Evolutionary conservation across 2,888 invertebrate species (phyloP), one percentile per base, ranked within the genome.

Genomic region (Napeogenes inachia): DNA sequence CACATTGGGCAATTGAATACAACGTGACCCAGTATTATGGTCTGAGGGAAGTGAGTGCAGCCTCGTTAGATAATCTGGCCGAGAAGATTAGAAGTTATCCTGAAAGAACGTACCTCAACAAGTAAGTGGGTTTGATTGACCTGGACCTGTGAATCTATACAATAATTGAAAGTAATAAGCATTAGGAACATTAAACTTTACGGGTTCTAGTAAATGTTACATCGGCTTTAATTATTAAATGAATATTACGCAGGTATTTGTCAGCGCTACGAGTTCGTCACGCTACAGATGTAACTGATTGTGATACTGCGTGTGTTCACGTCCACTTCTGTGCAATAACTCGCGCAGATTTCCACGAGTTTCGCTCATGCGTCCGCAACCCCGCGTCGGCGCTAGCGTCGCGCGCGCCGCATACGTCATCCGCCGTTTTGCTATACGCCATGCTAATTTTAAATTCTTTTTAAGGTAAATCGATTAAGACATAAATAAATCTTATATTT

Each of bases 261-360:
- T 90, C 92, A 61, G 95, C 95, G 57, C 94, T 96, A 75, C 93
- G 94, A 0, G 96, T 95, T 12, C 92, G 93, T 46, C 92, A 93
- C 73, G 89, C 92, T 67, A 72, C 80, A 0, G 89, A 90, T 60
- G 82, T 84, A 0, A 79, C 86, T 0, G 89, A 89, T 5, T 96
- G 96, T 74, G 95, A 94, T 80, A 92, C 93, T 2, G 92, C 94
- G 30, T 97, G 97, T 82, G 94, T 94, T 56, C 93, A 95, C 78
- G 93, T 94, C 65, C 97, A 98, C 84, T 96, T 94, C 84, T 98
- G 97, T 83, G 96, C 97, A 59, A 96, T 97, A 73, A 97, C 96
- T 4, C 92, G 96, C 58, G 92, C 97, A 45, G 96, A 96, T 87
- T 95, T 94, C 82, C 92, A 92, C 66, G 94, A 95, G 77, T 97